Evolutionary conservation across 2,113 vertebrate genomes (phyloP).

Genomic region (Fulica atra): DNA sequence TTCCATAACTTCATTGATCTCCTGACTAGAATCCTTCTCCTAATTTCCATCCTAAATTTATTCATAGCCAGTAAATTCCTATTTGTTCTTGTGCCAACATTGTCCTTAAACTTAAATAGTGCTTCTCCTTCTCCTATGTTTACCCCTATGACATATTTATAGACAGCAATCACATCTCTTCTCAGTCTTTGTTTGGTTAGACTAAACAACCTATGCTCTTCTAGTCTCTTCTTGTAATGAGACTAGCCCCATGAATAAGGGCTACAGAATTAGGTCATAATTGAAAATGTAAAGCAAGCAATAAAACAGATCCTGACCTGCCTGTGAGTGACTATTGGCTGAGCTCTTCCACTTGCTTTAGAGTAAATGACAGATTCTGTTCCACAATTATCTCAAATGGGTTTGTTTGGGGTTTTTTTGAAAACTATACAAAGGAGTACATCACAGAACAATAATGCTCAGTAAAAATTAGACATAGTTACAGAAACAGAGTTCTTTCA

Average conservation of each 20-base stretch:
- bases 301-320: neutral
- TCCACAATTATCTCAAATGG: neutral
- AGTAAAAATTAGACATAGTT: neutral
- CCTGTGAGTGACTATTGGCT: neutral
- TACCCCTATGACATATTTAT: neutral
- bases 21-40: neutral
- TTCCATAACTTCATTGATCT: neutral
- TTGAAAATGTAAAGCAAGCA: neutral
- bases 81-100: neutral
- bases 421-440: neutral
- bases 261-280: neutral
- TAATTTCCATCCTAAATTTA: neutral
- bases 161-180: neutral
- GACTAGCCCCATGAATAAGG: neutral
- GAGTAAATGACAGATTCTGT: neutral
- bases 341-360: neutral
- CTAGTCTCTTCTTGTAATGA: constrained; percentile 3
- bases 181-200: constrained; percentile 23
- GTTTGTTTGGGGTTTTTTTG: neutral
- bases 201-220: neutral
- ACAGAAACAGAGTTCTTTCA: neutral
- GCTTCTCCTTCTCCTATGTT: neutral
- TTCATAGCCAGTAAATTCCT: constrained; percentile 5
- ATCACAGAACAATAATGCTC: neutral
- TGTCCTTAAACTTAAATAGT: neutral